Evolutionary conservation across 2,797 vertebrate species (phyloP), one percentile per base, ranked within the genome.

Genomic region (Sciaenops ocellatus): DNA sequence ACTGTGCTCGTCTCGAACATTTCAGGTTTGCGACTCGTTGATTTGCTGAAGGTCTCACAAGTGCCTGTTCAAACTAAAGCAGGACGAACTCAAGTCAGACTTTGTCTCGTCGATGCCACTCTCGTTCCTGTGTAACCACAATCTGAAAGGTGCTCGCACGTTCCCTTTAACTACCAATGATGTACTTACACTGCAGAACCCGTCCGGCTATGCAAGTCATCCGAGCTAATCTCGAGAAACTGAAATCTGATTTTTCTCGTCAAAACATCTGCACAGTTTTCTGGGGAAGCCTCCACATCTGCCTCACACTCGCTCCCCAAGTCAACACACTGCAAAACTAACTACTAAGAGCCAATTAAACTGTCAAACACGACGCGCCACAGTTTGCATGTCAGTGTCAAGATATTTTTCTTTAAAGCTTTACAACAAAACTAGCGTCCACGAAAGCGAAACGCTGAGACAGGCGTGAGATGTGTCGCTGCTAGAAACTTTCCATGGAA

Each of bases 51-150:
- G 69, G 51, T 84, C 78, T 52, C 69, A 62, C 38, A 85, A 86
- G 90, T 92, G 89, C 88, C 89, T 88, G 82, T 82, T 76, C 17
- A n/a, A 30, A 38, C 51, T 48, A 3, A 66, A 72, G 50, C 78
- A 64, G 78, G 74, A 72, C 48, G 16, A 65, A 59, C 50, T 80
- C 38, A 0, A 48, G 54, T 48, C 28, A 9, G 66, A 61, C 69
- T 22, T 5, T 5, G 38, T 68, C 54, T 44, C 0, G 13, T 22
- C 10, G 28, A 69, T 64, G 61, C 69, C 72, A 59, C 76, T 73
- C 46, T 44, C 8, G 44, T 48, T 76, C 26, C 73, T 26, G 55
- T 66, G 70, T 52, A 18, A 44, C 18, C 69, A 30, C 17, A 72
- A 77, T 50, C 76, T 63, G 50, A 44, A 71, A 22, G 83, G 74